Evolutionary conservation across 2,113 vertebrate genomes (phyloP).

Genomic region (Mobula birostris): DNA sequence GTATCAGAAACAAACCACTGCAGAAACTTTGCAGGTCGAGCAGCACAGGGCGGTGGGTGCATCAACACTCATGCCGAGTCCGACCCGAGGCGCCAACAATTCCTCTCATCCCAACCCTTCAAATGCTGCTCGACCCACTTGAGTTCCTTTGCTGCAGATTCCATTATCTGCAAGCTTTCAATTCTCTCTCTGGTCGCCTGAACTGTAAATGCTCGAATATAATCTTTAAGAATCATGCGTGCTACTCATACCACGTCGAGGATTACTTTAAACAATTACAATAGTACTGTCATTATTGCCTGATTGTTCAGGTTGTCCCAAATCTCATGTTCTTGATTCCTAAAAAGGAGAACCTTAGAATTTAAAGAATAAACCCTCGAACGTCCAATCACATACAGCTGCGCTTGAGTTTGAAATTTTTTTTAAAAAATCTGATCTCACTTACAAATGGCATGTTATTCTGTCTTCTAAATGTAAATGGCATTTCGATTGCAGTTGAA

Average conservation of each 20-base stretch:
- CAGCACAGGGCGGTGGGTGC: too few species aligned
- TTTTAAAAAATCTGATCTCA: background rate
- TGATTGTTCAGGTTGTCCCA: too few species aligned
- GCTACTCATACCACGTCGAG: background rate
- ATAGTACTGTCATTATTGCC: too few species aligned
- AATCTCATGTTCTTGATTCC: background rate
- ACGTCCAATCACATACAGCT: background rate
- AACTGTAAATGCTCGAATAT: background rate
- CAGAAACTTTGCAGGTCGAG: too few species aligned
- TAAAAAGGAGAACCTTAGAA: background rate
- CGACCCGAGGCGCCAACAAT: too few species aligned
- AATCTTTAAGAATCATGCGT: too few species aligned
- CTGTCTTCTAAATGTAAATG: constrained; percentile 20
- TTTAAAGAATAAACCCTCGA: background rate
- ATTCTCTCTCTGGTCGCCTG: background rate
- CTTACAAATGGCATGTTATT: constrained; percentile 30
- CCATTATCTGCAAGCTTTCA: too few species aligned
- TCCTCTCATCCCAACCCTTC: too few species aligned
- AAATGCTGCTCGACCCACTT: too few species aligned
- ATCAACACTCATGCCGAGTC: too few species aligned
- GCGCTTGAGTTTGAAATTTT: background rate
- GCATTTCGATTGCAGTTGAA: background rate
- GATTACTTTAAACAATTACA: background rate
- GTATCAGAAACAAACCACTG: too few species aligned
- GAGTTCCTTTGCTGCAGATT: too few species aligned